Base-by-base conservation (phyloP, 2,113 vertebrate genomes). In the Melanerpes formicivorus region DNA sequence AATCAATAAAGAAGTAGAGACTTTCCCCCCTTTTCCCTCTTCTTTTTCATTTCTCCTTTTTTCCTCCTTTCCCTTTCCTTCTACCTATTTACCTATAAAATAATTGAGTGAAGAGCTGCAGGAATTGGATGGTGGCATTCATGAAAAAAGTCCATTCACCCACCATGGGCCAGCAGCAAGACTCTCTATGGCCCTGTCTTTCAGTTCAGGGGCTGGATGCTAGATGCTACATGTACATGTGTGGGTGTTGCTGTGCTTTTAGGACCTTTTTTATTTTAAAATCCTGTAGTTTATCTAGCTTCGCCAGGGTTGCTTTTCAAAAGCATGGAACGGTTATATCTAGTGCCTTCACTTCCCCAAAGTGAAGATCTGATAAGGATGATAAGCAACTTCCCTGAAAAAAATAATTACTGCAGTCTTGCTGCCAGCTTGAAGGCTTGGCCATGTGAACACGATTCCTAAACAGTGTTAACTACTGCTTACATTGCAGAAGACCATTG, bases 151-250 rank as follows among this genome's bases (percentile, higher is more conserved):
- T 42, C 30, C 42, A 18, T 37, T 58, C 18, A 30, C 71, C 40
- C 84, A n/a, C 37, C 15, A 1, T 34, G 42, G 18, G 18, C 34
- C 37, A 52, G 21, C 34, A 74, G 16, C 7, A 11, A 26, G 16
- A 18, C 7, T 74, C 59, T 42, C 16, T 7, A 0, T 62, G 46
- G 27, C 25, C 23, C 58, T 25, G 5, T 26, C 54, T 44, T 46
- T 84, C 15, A 23, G 14, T 65, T 42, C 58, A 50, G 44, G 64
- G 59, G 3, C 58, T 81, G 59, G 32, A 22, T 84, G 26, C 37
- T 55, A 54, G 58, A 6, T 0, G 1, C 10, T 79, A 19, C 21
- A 2, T 40, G 13, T 19, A 1, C 58, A 42, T 8, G 9, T 52
- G 11, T 69, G 23, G 27, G 18, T 79, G 5, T n/a, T 40, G 48